Evolutionary conservation across 2,113 vertebrate genomes (phyloP).

Genomic region (Protobothrops mucrosquamatus): DNA sequence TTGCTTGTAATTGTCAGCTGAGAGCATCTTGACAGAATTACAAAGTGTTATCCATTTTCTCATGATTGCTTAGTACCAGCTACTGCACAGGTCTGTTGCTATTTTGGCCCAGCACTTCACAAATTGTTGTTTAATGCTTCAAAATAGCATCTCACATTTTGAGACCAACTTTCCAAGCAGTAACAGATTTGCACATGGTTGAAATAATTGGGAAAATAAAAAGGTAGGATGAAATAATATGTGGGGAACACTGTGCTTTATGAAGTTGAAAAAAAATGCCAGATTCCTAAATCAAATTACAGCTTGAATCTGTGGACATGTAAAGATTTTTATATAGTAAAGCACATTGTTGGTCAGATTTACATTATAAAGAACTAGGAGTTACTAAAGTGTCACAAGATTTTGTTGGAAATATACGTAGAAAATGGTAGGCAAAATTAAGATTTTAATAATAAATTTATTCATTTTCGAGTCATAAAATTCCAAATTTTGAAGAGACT

Average conservation of each 20-base stretch:
- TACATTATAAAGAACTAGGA: slow-evolving; percentile 17
- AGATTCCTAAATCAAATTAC: slow-evolving; percentile 48
- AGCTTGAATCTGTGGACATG: slow-evolving; percentile 37
- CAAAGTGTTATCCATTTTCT: slow-evolving; percentile 48
- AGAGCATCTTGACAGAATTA: slow-evolving; percentile 59
- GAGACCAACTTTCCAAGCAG: slow-evolving; percentile 53
- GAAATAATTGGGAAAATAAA: slow-evolving; percentile 59
- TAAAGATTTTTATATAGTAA: slow-evolving; percentile 53
- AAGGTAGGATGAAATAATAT: slow-evolving; percentile 40
- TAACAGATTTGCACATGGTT: slow-evolving; percentile 58
- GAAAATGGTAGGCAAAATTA: slow-evolving; percentile 25
- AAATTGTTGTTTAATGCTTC: slow-evolving; percentile 71
- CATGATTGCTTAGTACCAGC: slow-evolving; percentile 50
- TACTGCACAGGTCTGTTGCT: slow-evolving; percentile 45
- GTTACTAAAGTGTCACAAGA: slow-evolving; percentile 21
- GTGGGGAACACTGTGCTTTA: slow-evolving; percentile 51
- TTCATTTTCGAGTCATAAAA: slow-evolving; percentile 11
- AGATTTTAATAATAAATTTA: slow-evolving; percentile 27
- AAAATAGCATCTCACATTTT: slow-evolving; percentile 55
- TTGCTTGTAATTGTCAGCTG: slow-evolving; percentile 53
- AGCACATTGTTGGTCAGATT: slow-evolving; percentile 8
- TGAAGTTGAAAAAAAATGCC: slow-evolving; percentile 50
- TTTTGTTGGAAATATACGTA: neutral
- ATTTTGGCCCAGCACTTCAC: slow-evolving; percentile 63
- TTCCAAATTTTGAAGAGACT: neutral